These are phyloP conservation scores for Motacilla alba DNA, from an alignment of 2,113 vertebrate species.

Conservation along the genomic window DNA sequence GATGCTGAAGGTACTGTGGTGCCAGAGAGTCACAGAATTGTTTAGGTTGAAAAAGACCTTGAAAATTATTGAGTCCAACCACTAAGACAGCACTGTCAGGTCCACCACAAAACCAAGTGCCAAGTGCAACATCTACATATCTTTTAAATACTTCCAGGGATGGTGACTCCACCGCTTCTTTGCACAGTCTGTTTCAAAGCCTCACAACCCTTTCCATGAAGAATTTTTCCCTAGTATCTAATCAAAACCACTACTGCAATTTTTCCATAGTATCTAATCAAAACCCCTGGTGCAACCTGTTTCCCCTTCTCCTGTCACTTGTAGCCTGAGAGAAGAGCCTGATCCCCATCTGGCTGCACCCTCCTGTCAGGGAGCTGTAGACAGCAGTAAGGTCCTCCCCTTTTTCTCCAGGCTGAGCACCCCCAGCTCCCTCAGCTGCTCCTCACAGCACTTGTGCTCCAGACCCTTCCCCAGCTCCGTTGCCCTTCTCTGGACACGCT, in stretches of 20 bases:
- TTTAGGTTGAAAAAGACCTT: background rate
- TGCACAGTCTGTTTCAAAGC: background rate
- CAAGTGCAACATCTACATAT: fast-evolving
- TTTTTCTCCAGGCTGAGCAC: background rate
- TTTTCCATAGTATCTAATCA: background rate
- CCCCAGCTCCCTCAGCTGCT: background rate
- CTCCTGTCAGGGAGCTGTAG: background rate
- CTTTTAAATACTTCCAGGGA: background rate
- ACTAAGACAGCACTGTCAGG: background rate
- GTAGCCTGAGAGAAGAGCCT: fast-evolving
- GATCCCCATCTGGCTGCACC: fast-evolving
- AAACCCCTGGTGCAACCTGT: background rate
- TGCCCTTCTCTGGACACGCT: background rate
- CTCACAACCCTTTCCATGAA: background rate
- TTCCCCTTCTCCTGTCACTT: background rate
- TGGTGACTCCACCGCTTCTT: fast-evolving
- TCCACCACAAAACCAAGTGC: background rate
- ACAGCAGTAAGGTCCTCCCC: fast-evolving
- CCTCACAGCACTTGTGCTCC: background rate
- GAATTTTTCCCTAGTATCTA: background rate
- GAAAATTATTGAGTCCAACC: background rate
- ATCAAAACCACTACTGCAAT: background rate
- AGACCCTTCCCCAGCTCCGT: background rate
- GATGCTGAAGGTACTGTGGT: background rate
- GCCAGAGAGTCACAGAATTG: background rate